Evolutionary conservation across 2,113 vertebrate genomes (phyloP).

Genomic region (Myiozetetes cayanensis): DNA sequence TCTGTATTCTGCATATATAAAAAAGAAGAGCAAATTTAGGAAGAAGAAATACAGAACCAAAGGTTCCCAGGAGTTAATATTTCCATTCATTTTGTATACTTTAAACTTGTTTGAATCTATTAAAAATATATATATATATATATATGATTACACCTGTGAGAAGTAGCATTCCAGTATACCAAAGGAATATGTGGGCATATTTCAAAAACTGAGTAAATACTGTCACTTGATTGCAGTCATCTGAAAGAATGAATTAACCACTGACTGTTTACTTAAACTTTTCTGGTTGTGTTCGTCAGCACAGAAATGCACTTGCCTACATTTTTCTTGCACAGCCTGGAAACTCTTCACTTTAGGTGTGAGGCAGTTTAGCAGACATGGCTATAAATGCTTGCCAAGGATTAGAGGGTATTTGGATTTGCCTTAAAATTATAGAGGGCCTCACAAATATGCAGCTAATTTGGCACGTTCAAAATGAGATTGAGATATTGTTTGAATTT

Average conservation of each 20-base stretch:
- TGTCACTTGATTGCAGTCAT: neutral
- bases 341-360: neutral
- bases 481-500: neutral
- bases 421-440: neutral
- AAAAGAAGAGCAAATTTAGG: neutral
- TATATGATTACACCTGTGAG: neutral
- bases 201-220: neutral
- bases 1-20: neutral
- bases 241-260: neutral
- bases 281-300: neutral
- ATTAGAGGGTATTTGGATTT: conserved; percentile 9
- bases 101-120: neutral
- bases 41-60: neutral
- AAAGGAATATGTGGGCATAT: neutral
- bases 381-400: neutral
- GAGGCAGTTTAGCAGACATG: neutral
- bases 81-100: neutral
- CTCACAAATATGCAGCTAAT: neutral
- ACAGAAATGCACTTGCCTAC: neutral
- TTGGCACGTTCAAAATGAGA: neutral
- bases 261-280: neutral
- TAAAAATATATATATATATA: neutral
- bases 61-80: neutral
- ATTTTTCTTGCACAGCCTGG: neutral
- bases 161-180: neutral